A percentile compares a stretch with the other conserved stretches of the same genome.
phyloP scores from a whole-genome alignment of 2,113 vertebrate genomes.

The Prunella fulvescens region DNA sequence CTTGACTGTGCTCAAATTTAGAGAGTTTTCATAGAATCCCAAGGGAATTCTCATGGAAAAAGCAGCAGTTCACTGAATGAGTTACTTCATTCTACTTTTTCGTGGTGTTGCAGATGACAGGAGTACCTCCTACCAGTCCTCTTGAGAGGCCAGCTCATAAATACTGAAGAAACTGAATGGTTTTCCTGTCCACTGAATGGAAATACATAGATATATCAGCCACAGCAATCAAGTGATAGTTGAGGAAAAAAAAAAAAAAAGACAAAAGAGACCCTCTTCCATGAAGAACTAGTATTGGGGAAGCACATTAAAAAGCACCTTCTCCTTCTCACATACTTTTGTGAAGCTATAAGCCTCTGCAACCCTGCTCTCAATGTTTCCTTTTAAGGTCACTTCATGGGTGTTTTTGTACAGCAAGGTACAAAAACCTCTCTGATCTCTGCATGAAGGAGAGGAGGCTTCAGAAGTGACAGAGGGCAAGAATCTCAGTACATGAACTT shows the following conservation, averaged over 20 bases:
- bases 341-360: conserved; percentile 6
- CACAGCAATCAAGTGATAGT: background rate
- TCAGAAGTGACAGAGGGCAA: conserved; percentile 32
- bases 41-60: background rate
- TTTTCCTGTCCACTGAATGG: background rate
- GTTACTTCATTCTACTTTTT: conserved; percentile 11
- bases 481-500: background rate
- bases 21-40: background rate
- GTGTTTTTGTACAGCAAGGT: conserved; percentile 32
- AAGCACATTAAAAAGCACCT: conserved; percentile 12
- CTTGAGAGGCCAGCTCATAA: background rate
- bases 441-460: conserved; percentile 5
- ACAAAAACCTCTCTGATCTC: conserved; percentile 44
- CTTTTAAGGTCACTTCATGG: conserved; percentile 50
- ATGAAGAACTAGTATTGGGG: background rate
- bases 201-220: background rate
- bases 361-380: background rate
- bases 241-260: fast-evolving
- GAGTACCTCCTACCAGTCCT: background rate
- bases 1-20: background rate
- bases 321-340: background rate
- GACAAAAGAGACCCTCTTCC: background rate
- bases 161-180: conserved; percentile 13
- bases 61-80: background rate
- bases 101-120: background rate